Evolutionary conservation across 1,140 invertebrate species (phyloP).

Genomic region (Aphaenogaster ashmeadi): DNA sequence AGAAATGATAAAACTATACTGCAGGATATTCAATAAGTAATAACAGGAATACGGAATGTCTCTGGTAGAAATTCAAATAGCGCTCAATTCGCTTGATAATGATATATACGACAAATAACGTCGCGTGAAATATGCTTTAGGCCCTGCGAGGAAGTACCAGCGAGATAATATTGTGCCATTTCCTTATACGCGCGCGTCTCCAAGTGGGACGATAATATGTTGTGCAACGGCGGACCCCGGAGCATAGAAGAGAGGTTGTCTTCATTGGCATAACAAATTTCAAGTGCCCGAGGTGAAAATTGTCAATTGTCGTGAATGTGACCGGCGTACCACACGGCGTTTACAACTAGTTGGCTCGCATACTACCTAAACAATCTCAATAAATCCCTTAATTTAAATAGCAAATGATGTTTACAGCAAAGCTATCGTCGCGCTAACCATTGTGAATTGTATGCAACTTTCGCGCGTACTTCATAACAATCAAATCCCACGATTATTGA

Average conservation of each 20-base stretch:
- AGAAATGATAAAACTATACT: neutral
- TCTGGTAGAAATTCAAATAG: slow-evolving; percentile 23
- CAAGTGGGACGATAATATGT: slow-evolving; percentile 61
- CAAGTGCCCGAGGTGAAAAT: slow-evolving; percentile 60
- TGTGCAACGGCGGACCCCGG: slow-evolving; percentile 31
- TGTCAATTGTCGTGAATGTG: slow-evolving; percentile 61
- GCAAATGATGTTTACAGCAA: slow-evolving; percentile 39
- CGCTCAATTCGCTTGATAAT: slow-evolving; percentile 35
- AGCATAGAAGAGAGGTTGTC: slow-evolving; percentile 41
- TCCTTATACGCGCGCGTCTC: slow-evolving; percentile 34
- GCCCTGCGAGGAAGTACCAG: neutral
- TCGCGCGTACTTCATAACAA: neutral
- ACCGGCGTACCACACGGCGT: slow-evolving; percentile 13
- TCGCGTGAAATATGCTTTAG: slow-evolving; percentile 5
- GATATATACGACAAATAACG: slow-evolving; percentile 7
- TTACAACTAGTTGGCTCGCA: slow-evolving; percentile 31
- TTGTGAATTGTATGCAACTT: slow-evolving; percentile 20
- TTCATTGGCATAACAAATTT: slow-evolving; percentile 67
- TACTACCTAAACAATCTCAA: slow-evolving; percentile 44
- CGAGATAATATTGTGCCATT: slow-evolving; percentile 37
- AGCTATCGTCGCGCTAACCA: slow-evolving; percentile 19
- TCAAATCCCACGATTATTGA: slow-evolving; percentile 5
- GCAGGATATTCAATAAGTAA: neutral
- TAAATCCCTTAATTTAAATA: slow-evolving; percentile 56
- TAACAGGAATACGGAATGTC: neutral